Evolutionary conservation across 2,888 invertebrate species (phyloP), one percentile per base, ranked within the genome.

Genomic region (Andrena trimmerana): DNA sequence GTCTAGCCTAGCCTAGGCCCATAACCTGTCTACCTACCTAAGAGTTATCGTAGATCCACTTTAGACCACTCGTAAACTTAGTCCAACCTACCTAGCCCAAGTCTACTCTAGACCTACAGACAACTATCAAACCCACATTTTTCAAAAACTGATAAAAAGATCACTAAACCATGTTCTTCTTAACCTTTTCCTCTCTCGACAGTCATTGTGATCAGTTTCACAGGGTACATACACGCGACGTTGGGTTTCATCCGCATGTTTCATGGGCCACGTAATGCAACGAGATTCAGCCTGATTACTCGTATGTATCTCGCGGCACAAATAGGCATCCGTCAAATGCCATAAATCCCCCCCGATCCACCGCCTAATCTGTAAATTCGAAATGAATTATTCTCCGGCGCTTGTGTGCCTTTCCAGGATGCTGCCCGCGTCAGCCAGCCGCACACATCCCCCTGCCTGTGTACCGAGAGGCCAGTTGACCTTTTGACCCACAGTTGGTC

Each of bases 311-410:
- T 63, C 52, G 33, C 36, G 60, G 69, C 33, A 65, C 29, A 78
- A 81, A 85, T 69, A 54, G 66, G 65, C 52, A 81, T 66, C 57
- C 74, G 65, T 86, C 76, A 81, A 84, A 82, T 60, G 81, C 86
- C 80, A 86, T 87, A 87, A 87, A 86, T 84, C 79, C 66, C 24
- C 76, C 63, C 36, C 70, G 81, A 69, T 73, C 76, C 68, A 68
- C 60, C 75, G 68, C 62, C 71, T 84, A 81, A 87, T 87, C 84
- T 86, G 86, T 79, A 87, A 87, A 87, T 87, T 84, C 84, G 60
- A 84, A 87, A 88, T 86, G 88, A 86, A 82, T 87, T 82, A 88
- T 86, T 76, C 71, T 78, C 65, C 48, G 81, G 60, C 66, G 70
- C 29, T 48, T 60, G 80, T 72, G 29, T 50, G 74, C 65, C 54